Conservation (phyloP, 2,797 vertebrate genomes). For the Xenops minutus region DNA sequence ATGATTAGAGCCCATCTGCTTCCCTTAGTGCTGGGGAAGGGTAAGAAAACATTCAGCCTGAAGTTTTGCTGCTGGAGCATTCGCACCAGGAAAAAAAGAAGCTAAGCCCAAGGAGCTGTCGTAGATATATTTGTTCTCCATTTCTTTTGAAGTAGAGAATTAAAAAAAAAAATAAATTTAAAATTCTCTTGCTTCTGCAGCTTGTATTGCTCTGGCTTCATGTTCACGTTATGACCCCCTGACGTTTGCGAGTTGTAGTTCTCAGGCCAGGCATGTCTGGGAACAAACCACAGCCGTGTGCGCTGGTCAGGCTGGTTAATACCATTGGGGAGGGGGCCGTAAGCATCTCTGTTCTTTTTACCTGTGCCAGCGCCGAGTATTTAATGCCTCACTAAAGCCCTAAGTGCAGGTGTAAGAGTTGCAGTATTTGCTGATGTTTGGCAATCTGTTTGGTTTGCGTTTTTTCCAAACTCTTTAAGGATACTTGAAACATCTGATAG, state of each 20-base stretch:
- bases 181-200: background rate
- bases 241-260: background rate
- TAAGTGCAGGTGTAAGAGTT: conserved; percentile 1
- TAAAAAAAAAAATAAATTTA: background rate
- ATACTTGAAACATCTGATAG: conserved; percentile 22
- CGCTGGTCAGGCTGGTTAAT: background rate
- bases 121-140: background rate
- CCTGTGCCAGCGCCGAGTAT: background rate
- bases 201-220: background rate
- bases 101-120: background rate
- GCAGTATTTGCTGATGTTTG: conserved; percentile 45
- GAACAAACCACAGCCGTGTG: background rate
- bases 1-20: conserved; percentile 47
- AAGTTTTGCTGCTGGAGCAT: conserved; percentile 32
- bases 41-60: background rate
- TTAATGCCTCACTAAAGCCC: background rate
- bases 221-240: accelerated
- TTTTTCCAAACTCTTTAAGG: conserved; percentile 7
- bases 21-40: background rate
- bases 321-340: background rate
- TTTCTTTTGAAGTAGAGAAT: background rate
- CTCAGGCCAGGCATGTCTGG: background rate
- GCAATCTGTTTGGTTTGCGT: conserved; percentile 30
- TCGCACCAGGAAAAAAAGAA: background rate
- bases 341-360: conserved; percentile 5